A percentile compares a stretch with the other conserved stretches of the same genome.
These are phyloP conservation scores for Apamea sordens DNA, from an alignment of 2,888 invertebrate genomes.

Conservation along the genomic window DNA sequence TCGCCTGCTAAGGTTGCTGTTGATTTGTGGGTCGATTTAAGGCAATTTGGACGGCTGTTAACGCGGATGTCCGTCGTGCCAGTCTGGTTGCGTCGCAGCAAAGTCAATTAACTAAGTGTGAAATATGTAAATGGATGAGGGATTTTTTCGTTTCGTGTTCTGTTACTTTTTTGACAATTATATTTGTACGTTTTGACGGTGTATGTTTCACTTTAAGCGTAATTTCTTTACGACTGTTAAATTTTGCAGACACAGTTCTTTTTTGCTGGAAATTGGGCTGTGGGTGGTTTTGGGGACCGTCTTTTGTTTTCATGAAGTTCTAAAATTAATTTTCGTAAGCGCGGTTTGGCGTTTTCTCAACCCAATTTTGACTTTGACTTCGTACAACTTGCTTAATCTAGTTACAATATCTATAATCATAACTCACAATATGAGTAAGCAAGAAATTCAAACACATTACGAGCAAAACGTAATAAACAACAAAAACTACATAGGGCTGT, in stretches of 20 bases:
- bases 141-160: conserved; percentile 54
- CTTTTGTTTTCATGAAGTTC: not conserved
- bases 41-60: conserved; percentile 69
- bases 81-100: conserved; percentile 71
- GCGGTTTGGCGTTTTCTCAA: not conserved
- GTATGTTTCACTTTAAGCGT: not conserved
- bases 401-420: not conserved
- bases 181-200: conserved; percentile 7
- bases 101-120: conserved; percentile 82
- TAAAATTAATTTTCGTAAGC: not conserved
- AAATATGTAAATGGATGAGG: conserved; percentile 79
- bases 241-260: not conserved
- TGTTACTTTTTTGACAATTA: conserved; percentile 37
- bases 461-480: conserved; percentile 31
- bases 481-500: conserved; percentile 47
- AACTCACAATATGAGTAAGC: conserved; percentile 1
- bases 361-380: not conserved
- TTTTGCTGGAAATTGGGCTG: not conserved
- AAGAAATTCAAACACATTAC: conserved; percentile 31
- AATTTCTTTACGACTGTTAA: not conserved
- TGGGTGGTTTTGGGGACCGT: not conserved
- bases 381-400: not conserved
- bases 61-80: conserved; percentile 70
- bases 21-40: conserved; percentile 22
- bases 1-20: conserved; percentile 9